Evolutionary conservation across 2,113 vertebrate species (phyloP).

Genomic region (Cavia aperea): DNA sequence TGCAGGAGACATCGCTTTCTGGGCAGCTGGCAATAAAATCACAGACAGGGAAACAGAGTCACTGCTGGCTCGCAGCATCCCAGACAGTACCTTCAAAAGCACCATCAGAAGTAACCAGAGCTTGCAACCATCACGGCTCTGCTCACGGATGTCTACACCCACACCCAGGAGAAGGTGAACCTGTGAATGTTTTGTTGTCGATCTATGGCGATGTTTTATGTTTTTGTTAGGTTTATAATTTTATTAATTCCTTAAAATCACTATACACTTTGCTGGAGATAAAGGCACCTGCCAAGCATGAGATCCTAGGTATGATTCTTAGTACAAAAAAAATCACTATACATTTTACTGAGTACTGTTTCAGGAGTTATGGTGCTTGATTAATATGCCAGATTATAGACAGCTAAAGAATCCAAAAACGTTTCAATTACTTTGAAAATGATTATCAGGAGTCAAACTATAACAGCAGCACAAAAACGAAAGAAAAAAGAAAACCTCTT

Average conservation of each 20-base stretch:
- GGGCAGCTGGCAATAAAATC: conserved; percentile 17
- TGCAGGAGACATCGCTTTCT: neutral
- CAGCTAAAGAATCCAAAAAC: neutral
- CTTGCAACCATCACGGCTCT: neutral
- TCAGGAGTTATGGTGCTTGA: neutral
- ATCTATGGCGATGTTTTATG: neutral
- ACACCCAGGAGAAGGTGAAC: neutral
- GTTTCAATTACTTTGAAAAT: neutral
- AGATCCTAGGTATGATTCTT: too few relatives aligned
- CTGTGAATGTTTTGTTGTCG: neutral
- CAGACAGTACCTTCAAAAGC: neutral
- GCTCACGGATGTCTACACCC: neutral
- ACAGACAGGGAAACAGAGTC: neutral
- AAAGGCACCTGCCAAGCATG: too few relatives aligned
- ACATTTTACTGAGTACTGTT: neutral
- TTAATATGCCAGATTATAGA: neutral
- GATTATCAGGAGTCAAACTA: neutral
- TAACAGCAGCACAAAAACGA: neutral
- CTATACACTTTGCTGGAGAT: neutral
- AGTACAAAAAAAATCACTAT: neutral
- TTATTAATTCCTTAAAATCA: too few relatives aligned
- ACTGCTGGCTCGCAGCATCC: neutral
- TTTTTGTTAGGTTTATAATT: neutral
- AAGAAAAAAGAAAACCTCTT: neutral
- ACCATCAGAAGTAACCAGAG: neutral